Base-by-base conservation (phyloP, 2,888 invertebrate species). In the Leistus spinibarbis region DNA sequence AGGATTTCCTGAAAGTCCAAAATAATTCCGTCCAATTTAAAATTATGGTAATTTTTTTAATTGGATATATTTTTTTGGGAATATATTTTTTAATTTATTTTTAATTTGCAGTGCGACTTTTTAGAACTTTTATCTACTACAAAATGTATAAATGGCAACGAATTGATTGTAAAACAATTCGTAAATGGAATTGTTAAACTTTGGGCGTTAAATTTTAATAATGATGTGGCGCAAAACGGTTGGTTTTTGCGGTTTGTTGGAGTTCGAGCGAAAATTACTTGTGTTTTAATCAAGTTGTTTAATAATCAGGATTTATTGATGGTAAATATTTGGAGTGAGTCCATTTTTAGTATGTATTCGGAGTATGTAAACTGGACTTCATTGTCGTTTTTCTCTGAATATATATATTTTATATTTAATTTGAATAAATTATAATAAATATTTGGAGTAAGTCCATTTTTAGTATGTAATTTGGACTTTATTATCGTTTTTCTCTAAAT, bases 141-240 rank as follows among this genome's bases (percentile, higher is more conserved):
- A 64, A 17, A 22, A 56, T 54, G 23, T 64, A n/a, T 13, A n/a
- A 19, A 40, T 23, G n/a, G 24, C 7, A 20, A 54, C 10, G 56
- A 71, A 56, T 22, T 10, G 1, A n/a, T 23, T 17, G 19, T 54
- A 22, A 71, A 13, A 23, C 23, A n/a, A n/a, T n/a, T 56, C 24
- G 23, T 65, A 56, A 54, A 17, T n/a, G 54, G 54, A 65, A 56
- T 71, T 20, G 1, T 20, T 0, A 54, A 64, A 27, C 20, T 71
- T n/a, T 71, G 71, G 71, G 19, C 9, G 13, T 63, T 70, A 53
- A 70, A 70, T 70, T 53, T 54, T 10, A 63, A 70, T 70, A 4
- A 13, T 19, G 27, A 63, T 19, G 22, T 70, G 1, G n/a, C 10
- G 3, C 60, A 70, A 24, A 60, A 7, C n/a, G 16, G 16, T 22